phyloP scores from a whole-genome alignment of 2,888 invertebrate genomes.

The Enchytraeus crypticus region DNA sequence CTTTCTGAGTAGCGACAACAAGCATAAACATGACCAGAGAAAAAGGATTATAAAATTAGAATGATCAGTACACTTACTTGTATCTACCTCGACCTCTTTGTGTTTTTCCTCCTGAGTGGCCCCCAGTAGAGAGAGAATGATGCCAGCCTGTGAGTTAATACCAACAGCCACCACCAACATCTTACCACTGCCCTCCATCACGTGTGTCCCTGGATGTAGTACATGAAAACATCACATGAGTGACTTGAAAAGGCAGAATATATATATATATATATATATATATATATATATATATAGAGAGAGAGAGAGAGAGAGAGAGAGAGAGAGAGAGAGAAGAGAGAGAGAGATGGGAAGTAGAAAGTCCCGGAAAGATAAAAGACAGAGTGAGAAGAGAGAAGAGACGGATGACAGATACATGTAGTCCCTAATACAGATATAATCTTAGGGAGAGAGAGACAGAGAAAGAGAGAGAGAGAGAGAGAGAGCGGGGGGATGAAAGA shows the following conservation, averaged over 20 bases:
- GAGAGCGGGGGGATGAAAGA: not conserved
- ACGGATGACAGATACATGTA: not conserved
- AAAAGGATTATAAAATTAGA: too few relatives aligned
- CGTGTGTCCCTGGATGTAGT: slow-evolving; percentile 70
- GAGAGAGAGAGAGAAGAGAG: not conserved
- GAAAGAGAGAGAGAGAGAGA: not conserved
- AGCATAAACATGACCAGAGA: too few relatives aligned
- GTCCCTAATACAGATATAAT: too few relatives aligned
- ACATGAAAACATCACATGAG: not conserved
- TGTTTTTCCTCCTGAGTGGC: slow-evolving; percentile 54
- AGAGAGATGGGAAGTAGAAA: not conserved
- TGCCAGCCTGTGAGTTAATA: slow-evolving; percentile 95
- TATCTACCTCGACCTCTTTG: too few relatives aligned
- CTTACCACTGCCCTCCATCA: slow-evolving; percentile 99
- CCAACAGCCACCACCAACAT: slow-evolving; percentile 97
- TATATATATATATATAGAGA: not conserved
- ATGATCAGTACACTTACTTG: too few relatives aligned
- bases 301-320: not conserved
- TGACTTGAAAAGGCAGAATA: not conserved
- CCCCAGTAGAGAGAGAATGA: slow-evolving; percentile 93
- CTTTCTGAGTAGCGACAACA: too few relatives aligned
- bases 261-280: not conserved
- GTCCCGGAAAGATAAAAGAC: not conserved
- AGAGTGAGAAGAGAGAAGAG: not conserved
- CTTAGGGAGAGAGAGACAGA: slow-evolving; percentile 1